phyloP scores from a whole-genome alignment of 2,888 invertebrate genomes.

The Scrobipalpa costella region DNA sequence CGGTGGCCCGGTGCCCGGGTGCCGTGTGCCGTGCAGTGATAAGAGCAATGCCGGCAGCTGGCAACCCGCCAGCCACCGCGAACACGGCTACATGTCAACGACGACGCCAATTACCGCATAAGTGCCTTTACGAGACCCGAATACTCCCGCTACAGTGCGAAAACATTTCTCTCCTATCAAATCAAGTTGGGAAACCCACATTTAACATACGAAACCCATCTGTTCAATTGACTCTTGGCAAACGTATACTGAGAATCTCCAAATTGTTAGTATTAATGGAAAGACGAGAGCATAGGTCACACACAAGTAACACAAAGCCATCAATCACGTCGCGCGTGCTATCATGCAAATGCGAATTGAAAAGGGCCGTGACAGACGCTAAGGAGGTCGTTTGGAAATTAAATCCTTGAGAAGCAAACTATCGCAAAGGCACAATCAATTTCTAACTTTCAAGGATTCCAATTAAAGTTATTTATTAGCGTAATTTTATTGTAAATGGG shows the following conservation, averaged over 20 bases:
- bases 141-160: background rate
- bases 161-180: constrained; percentile 15
- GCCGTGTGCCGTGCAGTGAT: constrained; percentile 35
- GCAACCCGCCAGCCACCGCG: constrained; percentile 42
- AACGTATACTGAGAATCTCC: background rate
- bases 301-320: constrained; percentile 8
- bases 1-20: constrained; percentile 33
- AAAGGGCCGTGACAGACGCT: constrained; percentile 8
- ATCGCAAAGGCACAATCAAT: background rate
- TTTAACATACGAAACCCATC: background rate
- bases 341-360: constrained; percentile 20
- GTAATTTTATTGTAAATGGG: too few species aligned
- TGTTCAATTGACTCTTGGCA: background rate
- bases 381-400: constrained; percentile 1
- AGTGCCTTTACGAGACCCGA: constrained; percentile 4
- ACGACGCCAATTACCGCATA: constrained; percentile 42
- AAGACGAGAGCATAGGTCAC: constrained; percentile 2
- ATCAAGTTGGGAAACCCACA: background rate
- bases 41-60: constrained; percentile 43
- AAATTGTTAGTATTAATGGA: constrained; percentile 1
- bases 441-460: background rate
- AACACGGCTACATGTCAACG: constrained; percentile 33
- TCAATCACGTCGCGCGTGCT: constrained; percentile 16
- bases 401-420: background rate
- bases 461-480: too few species aligned